These are phyloP conservation scores for Odocoileus virginianus DNA, from an alignment of 2,113 vertebrate species.

Conservation along the genomic window DNA sequence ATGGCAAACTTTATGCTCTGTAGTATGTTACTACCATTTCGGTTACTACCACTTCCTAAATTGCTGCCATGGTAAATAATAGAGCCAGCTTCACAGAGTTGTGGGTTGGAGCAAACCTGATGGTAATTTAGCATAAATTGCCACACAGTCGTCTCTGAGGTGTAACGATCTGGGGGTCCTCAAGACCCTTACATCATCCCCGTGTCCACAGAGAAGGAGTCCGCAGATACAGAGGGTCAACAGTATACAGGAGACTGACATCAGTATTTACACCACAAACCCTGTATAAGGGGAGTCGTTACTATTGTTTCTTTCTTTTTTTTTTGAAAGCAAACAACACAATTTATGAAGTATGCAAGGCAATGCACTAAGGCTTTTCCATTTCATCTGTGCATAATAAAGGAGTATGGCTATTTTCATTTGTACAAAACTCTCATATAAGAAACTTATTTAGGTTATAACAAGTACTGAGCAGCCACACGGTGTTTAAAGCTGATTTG, in stretches of 20 bases:
- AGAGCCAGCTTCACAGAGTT: background rate
- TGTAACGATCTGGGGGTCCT: background rate
- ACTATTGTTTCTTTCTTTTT: background rate
- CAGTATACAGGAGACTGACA: background rate
- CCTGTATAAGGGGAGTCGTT: background rate
- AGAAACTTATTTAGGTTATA: background rate
- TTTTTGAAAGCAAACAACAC: background rate
- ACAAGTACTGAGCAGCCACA: background rate
- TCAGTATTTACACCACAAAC: background rate
- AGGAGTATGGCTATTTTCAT: background rate
- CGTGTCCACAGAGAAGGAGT: background rate
- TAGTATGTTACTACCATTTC: background rate
- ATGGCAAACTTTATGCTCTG: background rate
- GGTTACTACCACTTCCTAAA: background rate
- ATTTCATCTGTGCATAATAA: background rate
- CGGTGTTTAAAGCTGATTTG: background rate
- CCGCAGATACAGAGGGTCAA: accelerated
- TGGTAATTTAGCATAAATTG: background rate
- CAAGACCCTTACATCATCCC: background rate
- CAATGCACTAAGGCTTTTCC: background rate
- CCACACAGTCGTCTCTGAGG: background rate
- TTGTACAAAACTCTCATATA: background rate
- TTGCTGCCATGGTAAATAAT: background rate
- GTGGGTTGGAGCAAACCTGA: background rate
- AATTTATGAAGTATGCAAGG: background rate